These are phyloP conservation scores for Euwallacea similis DNA, from an alignment of 1,140 invertebrate genomes.

Conservation along the genomic window DNA sequence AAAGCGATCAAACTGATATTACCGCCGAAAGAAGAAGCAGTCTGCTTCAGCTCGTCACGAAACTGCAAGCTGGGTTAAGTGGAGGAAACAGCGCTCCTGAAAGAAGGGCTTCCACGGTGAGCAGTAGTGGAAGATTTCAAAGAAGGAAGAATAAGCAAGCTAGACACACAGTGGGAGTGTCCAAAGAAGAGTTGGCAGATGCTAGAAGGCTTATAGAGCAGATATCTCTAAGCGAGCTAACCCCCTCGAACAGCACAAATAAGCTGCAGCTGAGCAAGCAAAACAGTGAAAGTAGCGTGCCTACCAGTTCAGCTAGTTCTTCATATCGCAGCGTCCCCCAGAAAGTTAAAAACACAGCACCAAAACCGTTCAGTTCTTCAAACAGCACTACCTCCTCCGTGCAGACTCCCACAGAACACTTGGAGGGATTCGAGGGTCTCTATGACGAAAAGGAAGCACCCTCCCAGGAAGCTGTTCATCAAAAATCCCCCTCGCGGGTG, in stretches of 20 bases:
- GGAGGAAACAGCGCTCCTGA: constrained; percentile 14
- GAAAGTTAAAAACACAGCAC: constrained; percentile 52
- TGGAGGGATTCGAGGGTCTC: constrained; percentile 42
- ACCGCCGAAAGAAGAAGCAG: constrained; percentile 62
- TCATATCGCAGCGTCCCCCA: constrained; percentile 46
- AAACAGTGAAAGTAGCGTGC: constrained; percentile 47
- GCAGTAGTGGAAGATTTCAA: constrained; percentile 36
- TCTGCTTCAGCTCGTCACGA: constrained; percentile 72
- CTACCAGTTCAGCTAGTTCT: constrained; percentile 37
- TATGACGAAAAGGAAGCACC: constrained; percentile 35
- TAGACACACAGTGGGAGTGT: constrained; percentile 80
- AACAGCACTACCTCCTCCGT: constrained; percentile 47
- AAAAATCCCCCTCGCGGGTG: neutral
- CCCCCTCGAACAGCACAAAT: constrained; percentile 43
- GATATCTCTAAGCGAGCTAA: constrained; percentile 55
- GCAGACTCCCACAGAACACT: constrained; percentile 47
- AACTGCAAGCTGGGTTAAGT: constrained; percentile 68
- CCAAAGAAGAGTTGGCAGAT: constrained; percentile 73
- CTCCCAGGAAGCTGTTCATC: neutral
- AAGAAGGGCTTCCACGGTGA: constrained; percentile 46
- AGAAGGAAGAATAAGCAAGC: constrained; percentile 58
- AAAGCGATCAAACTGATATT: constrained; percentile 58
- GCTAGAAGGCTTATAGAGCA: constrained; percentile 73
- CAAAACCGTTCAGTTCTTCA: constrained; percentile 53
- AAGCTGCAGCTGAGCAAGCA: constrained; percentile 42